phyloP scores from a whole-genome alignment of 2,113 vertebrate genomes.

The Poicephalus meyeri region DNA sequence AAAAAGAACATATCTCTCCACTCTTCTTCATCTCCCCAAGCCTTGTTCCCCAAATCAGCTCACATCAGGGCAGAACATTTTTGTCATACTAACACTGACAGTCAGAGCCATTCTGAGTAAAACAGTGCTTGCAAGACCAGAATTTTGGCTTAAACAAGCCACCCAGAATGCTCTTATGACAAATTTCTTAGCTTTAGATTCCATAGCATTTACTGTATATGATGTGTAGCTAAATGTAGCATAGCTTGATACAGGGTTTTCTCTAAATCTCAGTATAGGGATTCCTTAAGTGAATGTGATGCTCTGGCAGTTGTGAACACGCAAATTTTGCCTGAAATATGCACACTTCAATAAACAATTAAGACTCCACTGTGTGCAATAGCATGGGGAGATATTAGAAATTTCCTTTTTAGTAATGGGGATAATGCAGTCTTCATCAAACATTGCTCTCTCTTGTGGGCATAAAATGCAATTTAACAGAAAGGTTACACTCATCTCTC shows the following conservation, averaged over 20 bases:
- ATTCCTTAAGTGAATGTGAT: conserved; percentile 51
- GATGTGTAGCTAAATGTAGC: conserved; percentile 48
- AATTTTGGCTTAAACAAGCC: neutral
- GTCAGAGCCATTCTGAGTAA: neutral
- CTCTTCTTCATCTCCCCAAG: neutral
- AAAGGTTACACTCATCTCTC: neutral
- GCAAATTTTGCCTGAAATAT: neutral
- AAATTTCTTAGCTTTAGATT: neutral
- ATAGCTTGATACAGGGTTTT: conserved; percentile 9
- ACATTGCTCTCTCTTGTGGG: conserved; percentile 19
- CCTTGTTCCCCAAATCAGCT: neutral
- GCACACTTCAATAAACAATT: conserved; percentile 52
- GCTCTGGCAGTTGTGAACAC: conserved; percentile 14
- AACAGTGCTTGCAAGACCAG: neutral
- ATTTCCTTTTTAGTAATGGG: conserved; percentile 32
- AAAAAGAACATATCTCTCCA: neutral
- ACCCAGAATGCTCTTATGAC: neutral
- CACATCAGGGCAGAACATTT: neutral
- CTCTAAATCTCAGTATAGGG: conserved; percentile 14
- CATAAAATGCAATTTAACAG: conserved; percentile 60
- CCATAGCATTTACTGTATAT: conserved; percentile 6
- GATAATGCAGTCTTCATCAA: conserved; percentile 51
- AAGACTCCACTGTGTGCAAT: neutral
- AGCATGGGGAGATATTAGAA: conserved; percentile 9
- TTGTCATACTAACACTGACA: neutral